Base-by-base conservation (phyloP, 2,888 invertebrate species). In the Elysia crispata region DNA sequence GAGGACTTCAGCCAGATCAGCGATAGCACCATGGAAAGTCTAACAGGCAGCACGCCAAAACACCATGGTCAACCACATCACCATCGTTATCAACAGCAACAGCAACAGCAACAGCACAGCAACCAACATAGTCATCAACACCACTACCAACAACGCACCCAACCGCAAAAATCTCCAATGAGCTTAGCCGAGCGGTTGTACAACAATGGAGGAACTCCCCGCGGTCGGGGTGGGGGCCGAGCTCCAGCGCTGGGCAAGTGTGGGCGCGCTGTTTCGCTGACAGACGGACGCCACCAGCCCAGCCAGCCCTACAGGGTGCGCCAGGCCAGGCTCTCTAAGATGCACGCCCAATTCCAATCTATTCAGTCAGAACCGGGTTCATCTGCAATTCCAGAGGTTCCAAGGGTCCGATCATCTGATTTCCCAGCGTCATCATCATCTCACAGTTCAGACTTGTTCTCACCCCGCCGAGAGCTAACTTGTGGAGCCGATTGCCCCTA, bases 281-380 rank as follows among this genome's bases (percentile, higher is more conserved):
- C 76, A 23, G 81, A 79, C 31, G 62, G 74, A 30, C 75, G 70
- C 13, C 75, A 80, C 33, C 66, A 57, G 3, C 67, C 62, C 20
- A 67, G 76, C 23, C 74, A 77, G 23, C 74, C 69, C 23, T 76
- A 80, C 74, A 78, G 70, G 18, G 50, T 23, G 15, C 73, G 83
- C 11, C 81, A 79, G n/a, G 74, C 77, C 28, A 76, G 79, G 13
- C 75, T 83, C 41, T 72, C 79, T 60, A 81, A 83, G 60, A 67
- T 81, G 25, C 83, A 83, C 72, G 79, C 73, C 70, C 66, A 81
- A n/a, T 81, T 81, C 66, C 81, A 83, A 49, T 83, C 83, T 62
- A 75, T 83, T 20, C 83, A 83, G 72, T 83, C 83, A 23, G 83
- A 83, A 66, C 83, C 79, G 15, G 81, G 80, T 20, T 62, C 74